phyloP scores from a whole-genome alignment of 2,113 vertebrate species.

The Prionailurus bengalensis region DNA sequence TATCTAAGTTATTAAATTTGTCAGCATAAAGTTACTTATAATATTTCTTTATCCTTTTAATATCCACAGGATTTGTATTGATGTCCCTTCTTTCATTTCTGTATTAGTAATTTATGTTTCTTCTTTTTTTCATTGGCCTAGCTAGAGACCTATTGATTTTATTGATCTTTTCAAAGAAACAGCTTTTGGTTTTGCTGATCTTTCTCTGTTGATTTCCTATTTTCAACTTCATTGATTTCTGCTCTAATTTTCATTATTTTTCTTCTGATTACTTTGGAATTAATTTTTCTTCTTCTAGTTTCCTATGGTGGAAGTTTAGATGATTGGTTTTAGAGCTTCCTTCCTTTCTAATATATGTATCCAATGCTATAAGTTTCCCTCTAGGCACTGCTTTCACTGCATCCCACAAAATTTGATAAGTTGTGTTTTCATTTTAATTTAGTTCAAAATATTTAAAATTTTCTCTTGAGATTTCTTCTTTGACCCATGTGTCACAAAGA shows the following conservation, averaged over 20 bases:
- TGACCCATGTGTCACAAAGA: neutral
- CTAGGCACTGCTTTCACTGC: neutral
- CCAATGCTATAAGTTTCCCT: neutral
- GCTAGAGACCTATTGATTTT: neutral
- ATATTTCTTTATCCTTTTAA: constrained; percentile 28
- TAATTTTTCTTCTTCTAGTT: constrained; percentile 41
- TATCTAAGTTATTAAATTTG: constrained; percentile 30
- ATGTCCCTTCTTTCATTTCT: constrained; percentile 22
- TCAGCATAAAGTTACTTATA: neutral
- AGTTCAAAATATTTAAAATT: constrained; percentile 45
- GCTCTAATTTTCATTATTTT: constrained; percentile 23
- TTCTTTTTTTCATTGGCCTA: neutral
- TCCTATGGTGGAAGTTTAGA: neutral
- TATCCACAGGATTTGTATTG: neutral
- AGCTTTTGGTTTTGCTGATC: constrained; percentile 35
- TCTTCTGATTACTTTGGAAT: constrained; percentile 7
- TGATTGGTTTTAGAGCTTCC: neutral
- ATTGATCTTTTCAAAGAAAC: constrained; percentile 37
- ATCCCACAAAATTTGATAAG: neutral
- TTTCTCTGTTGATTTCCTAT: neutral
- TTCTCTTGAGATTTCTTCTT: constrained; percentile 34
- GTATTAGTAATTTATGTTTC: neutral
- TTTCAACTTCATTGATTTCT: neutral
- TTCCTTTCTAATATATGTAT: neutral
- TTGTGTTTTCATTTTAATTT: constrained; percentile 22